Conservation (phyloP, 2,797 vertebrate genomes). For the Oophaga sylvatica region DNA sequence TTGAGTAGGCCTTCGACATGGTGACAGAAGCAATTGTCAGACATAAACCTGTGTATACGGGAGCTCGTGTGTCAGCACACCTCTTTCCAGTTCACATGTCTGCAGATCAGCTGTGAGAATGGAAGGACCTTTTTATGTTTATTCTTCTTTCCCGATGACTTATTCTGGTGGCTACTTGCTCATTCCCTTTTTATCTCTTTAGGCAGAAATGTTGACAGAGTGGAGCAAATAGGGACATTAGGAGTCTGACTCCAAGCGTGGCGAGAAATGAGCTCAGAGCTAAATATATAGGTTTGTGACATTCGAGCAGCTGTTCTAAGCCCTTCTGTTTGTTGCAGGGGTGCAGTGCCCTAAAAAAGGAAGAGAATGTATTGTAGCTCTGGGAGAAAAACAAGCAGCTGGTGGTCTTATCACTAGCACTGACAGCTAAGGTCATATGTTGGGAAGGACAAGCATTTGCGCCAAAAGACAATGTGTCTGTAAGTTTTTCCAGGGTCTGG, state of each 20-base stretch:
- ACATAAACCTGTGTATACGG: constrained; percentile 33
- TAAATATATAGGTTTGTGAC: constrained; percentile 78
- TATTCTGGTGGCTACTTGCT: constrained; percentile 66
- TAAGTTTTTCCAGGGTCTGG: constrained; percentile 26
- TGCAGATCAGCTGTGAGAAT: neutral
- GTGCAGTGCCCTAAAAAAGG: constrained; percentile 76
- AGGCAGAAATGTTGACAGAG: constrained; percentile 64
- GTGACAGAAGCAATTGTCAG: constrained; percentile 28
- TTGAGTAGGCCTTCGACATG: neutral
- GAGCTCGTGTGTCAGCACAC: constrained; percentile 5
- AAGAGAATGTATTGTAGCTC: constrained; percentile 79
- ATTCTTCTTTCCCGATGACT: constrained; percentile 74
- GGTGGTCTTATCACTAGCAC: constrained; percentile 84
- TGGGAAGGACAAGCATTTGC: constrained; percentile 69
- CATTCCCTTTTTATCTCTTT: constrained; percentile 52
- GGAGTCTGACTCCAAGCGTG: constrained; percentile 66
- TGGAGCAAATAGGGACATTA: constrained; percentile 64
- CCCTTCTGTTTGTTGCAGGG: constrained; percentile 71
- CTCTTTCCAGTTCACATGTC: constrained; percentile 8
- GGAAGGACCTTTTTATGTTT: constrained; percentile 68
- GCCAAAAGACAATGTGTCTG: constrained; percentile 66
- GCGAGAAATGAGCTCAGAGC: constrained; percentile 75
- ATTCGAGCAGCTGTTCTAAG: constrained; percentile 71
- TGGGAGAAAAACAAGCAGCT: constrained; percentile 76
- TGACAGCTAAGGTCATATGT: constrained; percentile 89